These are phyloP conservation scores for Nothocercus julius DNA, from an alignment of 2,113 vertebrate species.

Conservation along the genomic window DNA sequence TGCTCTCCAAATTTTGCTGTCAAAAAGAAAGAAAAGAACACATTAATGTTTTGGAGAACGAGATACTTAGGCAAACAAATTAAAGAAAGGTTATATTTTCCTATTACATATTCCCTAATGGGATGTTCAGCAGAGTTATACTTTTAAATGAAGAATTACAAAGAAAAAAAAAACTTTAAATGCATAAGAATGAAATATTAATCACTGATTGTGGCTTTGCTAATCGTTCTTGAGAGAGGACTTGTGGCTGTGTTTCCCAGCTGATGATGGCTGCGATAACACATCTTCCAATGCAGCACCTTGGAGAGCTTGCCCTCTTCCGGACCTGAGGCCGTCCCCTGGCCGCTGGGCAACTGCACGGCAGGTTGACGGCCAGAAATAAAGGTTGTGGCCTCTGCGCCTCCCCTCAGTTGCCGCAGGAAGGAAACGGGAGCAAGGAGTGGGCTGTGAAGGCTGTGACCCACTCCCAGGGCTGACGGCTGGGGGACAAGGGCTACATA, in stretches of 20 bases:
- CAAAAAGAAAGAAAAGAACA: constrained; percentile 54
- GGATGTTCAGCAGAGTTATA: background rate
- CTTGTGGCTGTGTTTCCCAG: background rate
- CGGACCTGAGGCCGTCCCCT: background rate
- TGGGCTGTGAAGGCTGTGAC: background rate
- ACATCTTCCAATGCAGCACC: background rate
- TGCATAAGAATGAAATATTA: background rate
- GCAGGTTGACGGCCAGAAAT: background rate
- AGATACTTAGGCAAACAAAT: background rate
- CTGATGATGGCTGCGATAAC: background rate
- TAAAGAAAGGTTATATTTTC: background rate
- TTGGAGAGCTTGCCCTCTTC: background rate
- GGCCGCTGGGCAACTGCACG: background rate
- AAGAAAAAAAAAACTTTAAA: background rate
- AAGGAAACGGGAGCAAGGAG: background rate
- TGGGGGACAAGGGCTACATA: background rate
- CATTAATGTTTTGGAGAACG: constrained; percentile 2
- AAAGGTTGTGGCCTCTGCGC: background rate
- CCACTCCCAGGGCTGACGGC: background rate
- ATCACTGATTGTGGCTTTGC: background rate
- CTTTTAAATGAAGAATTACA: background rate
- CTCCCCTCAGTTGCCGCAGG: background rate
- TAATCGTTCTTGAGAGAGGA: background rate
- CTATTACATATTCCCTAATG: background rate
- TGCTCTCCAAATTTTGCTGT: constrained; percentile 96